phyloP scores from a whole-genome alignment of 2,888 invertebrate genomes.

The Xestoiulus laeticollis region DNA sequence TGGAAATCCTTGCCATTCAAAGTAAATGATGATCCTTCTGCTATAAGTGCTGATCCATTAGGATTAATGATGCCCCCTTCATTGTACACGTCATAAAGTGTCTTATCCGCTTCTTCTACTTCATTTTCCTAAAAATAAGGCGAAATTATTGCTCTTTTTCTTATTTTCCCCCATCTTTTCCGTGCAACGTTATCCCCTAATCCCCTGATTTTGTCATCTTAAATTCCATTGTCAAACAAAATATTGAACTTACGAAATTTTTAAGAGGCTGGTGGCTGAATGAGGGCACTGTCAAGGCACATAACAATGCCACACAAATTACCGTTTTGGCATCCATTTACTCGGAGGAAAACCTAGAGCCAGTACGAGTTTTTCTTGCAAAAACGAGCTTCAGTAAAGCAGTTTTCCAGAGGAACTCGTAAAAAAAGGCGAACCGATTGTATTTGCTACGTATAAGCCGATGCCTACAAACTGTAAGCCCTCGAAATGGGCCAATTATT shows the following conservation, averaged over 20 bases:
- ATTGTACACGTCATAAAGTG: slow-evolving; percentile 67
- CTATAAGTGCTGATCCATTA: slow-evolving; percentile 53
- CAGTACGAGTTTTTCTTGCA: not conserved
- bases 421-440: not conserved
- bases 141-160: slow-evolving; percentile 11
- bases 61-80: slow-evolving; percentile 61
- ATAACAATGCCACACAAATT: slow-evolving; percentile 25
- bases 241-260: not conserved
- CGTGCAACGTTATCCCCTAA: not conserved
- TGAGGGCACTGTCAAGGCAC: not conserved
- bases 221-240: slow-evolving; percentile 38
- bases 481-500: slow-evolving; percentile 38
- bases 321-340: slow-evolving; percentile 10
- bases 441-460: slow-evolving; percentile 6
- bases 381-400: not conserved
- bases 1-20: slow-evolving; percentile 57
- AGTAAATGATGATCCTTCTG: slow-evolving; percentile 54
- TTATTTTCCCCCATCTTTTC: not conserved
- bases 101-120: slow-evolving; percentile 55
- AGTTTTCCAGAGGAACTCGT: slow-evolving; percentile 16
- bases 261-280: not conserved
- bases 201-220: not conserved
- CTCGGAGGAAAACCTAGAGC: not conserved
- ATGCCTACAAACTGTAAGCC: slow-evolving; percentile 23
- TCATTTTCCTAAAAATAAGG: slow-evolving; percentile 9